Evolutionary conservation across 2,888 invertebrate genomes (phyloP), one percentile per base, ranked within the genome.

Genomic region (Drosophila rellima): DNA sequence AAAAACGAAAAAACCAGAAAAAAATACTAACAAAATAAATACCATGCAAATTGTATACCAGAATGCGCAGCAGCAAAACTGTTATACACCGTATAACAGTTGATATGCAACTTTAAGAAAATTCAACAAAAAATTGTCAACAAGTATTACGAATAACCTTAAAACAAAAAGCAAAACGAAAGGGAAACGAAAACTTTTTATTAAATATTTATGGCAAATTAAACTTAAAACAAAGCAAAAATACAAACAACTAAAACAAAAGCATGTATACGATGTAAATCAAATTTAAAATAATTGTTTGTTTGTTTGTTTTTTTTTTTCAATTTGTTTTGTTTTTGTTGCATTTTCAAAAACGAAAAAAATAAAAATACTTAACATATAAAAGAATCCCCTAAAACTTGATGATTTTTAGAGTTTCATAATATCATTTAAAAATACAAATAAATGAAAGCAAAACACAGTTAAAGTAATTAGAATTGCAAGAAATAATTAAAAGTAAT

Each of bases 191-290:
- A 31, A 47, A 40, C 33, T 59, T 78, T 78, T 70, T 74, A 77
- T 69, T 69, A 70, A 52, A 63, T 79, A 74, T 78, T 79, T 70
- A 79, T 74, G 70, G 59, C 79, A 50, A 78, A 48, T 47, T 47
- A 56, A 55, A 50, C 42, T 35, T 48, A 44, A 48, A 60, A 48
- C 26, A 29, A 57, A 29, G 29, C 35, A 57, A 47, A 48, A 51
- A 52, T 26, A 57, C 65, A 44, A 62, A 33, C 44, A 56, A 48
- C 39, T 35, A 62, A 31, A 59, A 37, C 29, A 48, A 64, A 71
- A 81, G 51, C 62, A 82, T 82, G 80, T 80, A 80, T 80, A 80
- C 80, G 80, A 80, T 80, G 80, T 82, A 80, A 80, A 80, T 80
- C 79, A 65, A 80, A 80, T 81, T 80, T 80, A 76, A 65, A 68